Percentiles rank a stretch among this genome's conserved stretches.
Evolutionary conservation across 2,797 vertebrate genomes (phyloP).

Genomic region (Muraenolepis orangiensis): DNA sequence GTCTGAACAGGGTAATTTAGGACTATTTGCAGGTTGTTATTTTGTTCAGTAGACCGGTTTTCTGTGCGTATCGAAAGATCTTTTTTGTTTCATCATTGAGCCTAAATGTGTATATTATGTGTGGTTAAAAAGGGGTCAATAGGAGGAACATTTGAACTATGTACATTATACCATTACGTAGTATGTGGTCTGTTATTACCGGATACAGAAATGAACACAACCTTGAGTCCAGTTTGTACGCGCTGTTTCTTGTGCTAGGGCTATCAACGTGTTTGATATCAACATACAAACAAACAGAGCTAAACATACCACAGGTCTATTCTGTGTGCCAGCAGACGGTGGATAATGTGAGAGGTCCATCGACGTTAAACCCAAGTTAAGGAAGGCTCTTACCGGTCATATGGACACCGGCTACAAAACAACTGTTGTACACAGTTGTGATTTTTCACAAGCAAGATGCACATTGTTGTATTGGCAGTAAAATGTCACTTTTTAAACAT

Average conservation of each 20-base stretch:
- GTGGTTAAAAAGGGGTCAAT: too few relatives aligned
- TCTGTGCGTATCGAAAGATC: conserved; percentile 27
- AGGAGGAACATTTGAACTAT: neutral
- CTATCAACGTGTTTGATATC: neutral
- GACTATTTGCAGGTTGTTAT: conserved; percentile 1
- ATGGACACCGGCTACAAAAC: neutral
- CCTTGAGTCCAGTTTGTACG: neutral
- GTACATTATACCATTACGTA: neutral
- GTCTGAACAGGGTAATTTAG: conserved; percentile 20
- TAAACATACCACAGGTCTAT: neutral
- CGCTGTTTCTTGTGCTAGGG: neutral
- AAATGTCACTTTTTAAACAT: too few relatives aligned
- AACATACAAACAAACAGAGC: neutral
- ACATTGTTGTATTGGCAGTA: too few relatives aligned
- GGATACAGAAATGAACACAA: neutral
- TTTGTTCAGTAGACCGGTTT: conserved; percentile 14
- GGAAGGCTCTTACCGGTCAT: neutral
- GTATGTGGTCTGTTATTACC: neutral
- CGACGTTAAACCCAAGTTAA: neutral
- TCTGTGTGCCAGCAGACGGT: neutral
- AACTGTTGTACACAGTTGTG: neutral
- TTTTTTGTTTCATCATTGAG: conserved; percentile 2
- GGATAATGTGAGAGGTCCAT: neutral
- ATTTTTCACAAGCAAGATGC: neutral
- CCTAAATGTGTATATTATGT: neutral